Evolutionary conservation across 2,113 vertebrate species (phyloP).

Genomic region (Leptodactylus fuscus): DNA sequence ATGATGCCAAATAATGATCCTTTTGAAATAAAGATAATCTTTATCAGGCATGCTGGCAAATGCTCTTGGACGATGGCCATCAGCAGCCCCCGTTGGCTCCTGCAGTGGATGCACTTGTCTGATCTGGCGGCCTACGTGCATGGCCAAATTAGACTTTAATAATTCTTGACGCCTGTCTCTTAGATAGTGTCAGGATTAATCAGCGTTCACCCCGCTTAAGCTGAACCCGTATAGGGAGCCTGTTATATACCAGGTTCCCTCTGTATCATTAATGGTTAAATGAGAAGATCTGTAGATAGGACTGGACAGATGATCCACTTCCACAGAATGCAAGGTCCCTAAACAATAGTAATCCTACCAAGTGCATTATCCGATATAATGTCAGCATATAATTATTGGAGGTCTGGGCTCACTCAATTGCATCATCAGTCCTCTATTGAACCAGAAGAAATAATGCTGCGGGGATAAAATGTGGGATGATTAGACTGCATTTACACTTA

Average conservation of each 20-base stretch:
- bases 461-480: neutral
- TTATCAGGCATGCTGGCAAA: neutral
- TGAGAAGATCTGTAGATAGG: neutral
- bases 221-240: neutral
- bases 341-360: neutral
- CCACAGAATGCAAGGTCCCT: neutral
- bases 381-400: neutral
- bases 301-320: neutral
- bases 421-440: neutral
- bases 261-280: neutral
- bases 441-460: neutral
- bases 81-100: neutral
- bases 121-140: neutral
- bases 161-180: neutral
- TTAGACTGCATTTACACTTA: neutral
- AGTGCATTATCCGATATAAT: neutral
- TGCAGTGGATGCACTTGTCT: neutral
- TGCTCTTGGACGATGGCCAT: neutral
- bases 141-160: slow-evolving; percentile 6
- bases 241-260: neutral
- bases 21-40: neutral
- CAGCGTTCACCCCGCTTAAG: neutral
- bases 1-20: neutral
- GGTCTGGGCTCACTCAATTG: neutral
- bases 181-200: slow-evolving; percentile 11